phyloP scores from a whole-genome alignment of 2,888 invertebrate genomes.

The Melinopterus prodromus region DNA sequence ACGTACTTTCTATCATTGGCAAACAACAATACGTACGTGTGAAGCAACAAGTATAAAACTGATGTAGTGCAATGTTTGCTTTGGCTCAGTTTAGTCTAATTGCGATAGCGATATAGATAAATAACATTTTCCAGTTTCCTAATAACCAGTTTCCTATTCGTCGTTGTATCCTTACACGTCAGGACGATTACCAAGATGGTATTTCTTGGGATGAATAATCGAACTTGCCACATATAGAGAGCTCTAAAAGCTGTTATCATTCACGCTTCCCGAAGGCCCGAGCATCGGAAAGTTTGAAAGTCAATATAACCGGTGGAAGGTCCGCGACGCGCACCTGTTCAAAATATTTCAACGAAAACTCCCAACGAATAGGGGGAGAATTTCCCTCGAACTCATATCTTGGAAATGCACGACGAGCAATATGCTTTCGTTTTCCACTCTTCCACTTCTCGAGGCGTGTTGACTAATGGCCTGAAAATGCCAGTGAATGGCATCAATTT shows the following conservation, averaged over 20 bases:
- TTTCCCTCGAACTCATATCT: neutral
- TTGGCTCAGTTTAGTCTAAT: too few species aligned
- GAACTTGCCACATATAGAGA: neutral
- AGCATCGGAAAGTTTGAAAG: neutral
- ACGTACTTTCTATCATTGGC: too few species aligned
- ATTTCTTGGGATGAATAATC: neutral
- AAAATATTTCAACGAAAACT: neutral
- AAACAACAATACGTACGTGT: too few species aligned
- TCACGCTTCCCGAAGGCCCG: neutral
- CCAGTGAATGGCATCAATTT: slow-evolving; percentile 4
- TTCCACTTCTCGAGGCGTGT: neutral
- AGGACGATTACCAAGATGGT: too few species aligned
- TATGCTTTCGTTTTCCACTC: slow-evolving; percentile 4
- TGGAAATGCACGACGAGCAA: neutral
- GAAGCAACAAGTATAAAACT: too few species aligned
- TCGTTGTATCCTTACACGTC: too few species aligned
- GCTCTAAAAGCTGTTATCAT: neutral
- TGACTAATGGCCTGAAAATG: neutral
- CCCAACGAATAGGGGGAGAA: neutral
- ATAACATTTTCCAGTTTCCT: too few species aligned
- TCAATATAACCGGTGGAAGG: neutral
- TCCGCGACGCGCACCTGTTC: neutral
- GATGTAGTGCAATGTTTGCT: too few species aligned
- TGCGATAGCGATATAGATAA: too few species aligned
- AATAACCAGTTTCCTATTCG: too few species aligned